These are phyloP conservation scores for Styela plicata DNA, from an alignment of 23 tunicate species.

Conservation along the genomic window DNA sequence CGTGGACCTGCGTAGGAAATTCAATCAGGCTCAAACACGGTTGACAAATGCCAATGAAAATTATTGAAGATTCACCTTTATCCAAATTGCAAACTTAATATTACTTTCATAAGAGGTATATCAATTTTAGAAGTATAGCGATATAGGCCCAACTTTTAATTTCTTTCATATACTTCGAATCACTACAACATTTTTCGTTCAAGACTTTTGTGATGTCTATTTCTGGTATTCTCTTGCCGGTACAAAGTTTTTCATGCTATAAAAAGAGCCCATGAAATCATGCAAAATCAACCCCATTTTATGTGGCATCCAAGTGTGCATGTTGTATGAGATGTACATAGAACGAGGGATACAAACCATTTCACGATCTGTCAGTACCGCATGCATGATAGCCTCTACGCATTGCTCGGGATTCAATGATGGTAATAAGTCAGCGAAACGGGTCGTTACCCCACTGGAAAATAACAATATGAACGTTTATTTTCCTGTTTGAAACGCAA, in stretches of 20 bases:
- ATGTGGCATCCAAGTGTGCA: slow-evolving; percentile 31
- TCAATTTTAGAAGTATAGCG: too few species aligned
- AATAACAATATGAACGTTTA: too few species aligned
- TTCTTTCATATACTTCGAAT: too few species aligned
- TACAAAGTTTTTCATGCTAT: not conserved
- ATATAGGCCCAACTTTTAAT: too few species aligned
- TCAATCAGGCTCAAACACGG: too few species aligned
- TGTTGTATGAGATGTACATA: slow-evolving; percentile 38
- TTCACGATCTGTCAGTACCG: slow-evolving; percentile 37
- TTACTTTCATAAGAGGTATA: too few species aligned
- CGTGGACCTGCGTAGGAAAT: too few species aligned
- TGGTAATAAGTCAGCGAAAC: slow-evolving; percentile 7
- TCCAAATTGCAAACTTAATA: too few species aligned
- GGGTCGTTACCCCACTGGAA: slow-evolving; percentile 47
- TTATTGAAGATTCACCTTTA: too few species aligned
- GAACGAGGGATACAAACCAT: slow-evolving; percentile 44
- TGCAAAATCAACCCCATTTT: not conserved
- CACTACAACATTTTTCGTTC: too few species aligned
- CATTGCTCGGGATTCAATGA: slow-evolving; percentile 42
- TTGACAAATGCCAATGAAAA: too few species aligned
- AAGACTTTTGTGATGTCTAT: not conserved
- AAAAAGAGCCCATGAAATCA: not conserved
- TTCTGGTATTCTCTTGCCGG: not conserved
- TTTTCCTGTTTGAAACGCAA: too few species aligned
- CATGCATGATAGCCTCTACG: slow-evolving; percentile 53